Conservation (phyloP, 2,888 invertebrate genomes). For the Sinotaia quadrata region DNA sequence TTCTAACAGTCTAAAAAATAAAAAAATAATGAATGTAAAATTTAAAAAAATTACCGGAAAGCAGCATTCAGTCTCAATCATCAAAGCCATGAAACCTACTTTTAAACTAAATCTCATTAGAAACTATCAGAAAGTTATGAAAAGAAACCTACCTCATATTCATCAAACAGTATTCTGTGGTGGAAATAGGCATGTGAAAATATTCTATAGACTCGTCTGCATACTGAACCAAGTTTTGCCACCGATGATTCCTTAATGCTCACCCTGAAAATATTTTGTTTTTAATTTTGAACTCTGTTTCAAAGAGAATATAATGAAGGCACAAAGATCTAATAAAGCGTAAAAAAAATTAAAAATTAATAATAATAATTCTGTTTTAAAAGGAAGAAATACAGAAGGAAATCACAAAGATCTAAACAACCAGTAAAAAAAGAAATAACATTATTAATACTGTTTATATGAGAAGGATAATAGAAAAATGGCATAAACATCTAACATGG, state of each 20-base stretch:
- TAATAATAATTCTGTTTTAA: not conserved
- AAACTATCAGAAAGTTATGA: no score
- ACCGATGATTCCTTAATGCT: constrained; percentile 99
- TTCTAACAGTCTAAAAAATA: no score
- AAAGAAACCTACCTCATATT: constrained; percentile 89
- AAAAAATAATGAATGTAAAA: no score
- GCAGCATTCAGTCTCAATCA: no score
- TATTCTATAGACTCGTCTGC: constrained; percentile 97
- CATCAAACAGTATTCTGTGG: constrained; percentile 95
- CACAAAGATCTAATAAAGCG: constrained; percentile 12
- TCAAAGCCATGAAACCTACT: no score
- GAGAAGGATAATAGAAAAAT: no score
- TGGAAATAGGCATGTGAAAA: constrained; percentile 99
- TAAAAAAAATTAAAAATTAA: not conserved
- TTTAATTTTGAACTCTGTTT: not conserved
- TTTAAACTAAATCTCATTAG: no score
- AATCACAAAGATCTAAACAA: not conserved
- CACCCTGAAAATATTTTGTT: constrained; percentile 84
- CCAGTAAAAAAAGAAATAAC: not conserved
- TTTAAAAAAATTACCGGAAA: no score
- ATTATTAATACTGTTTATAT: no score
- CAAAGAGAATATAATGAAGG: not conserved
- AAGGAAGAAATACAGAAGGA: not conserved
- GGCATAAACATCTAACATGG: no score
- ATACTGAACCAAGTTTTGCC: constrained; percentile 97